These are phyloP conservation scores for Poeciliopsis paucimaculata DNA, from an alignment of 2,797 vertebrate genomes.

Conservation along the genomic window DNA sequence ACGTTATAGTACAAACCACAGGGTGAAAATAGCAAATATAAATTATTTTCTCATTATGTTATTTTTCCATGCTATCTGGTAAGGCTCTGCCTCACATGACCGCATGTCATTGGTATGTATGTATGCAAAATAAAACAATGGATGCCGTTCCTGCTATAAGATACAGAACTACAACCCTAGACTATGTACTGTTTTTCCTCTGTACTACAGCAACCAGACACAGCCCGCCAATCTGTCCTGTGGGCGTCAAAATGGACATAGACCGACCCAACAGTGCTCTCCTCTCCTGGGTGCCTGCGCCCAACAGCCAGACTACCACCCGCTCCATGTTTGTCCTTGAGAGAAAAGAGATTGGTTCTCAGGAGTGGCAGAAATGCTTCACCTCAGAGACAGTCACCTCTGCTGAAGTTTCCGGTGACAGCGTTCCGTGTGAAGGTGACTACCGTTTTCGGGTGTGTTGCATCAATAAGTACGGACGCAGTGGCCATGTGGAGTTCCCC, in stretches of 20 bases:
- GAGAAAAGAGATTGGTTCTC: conserved; percentile 83
- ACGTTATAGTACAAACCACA: too few species aligned
- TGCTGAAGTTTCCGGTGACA: conserved; percentile 85
- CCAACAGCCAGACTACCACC: conserved; percentile 80
- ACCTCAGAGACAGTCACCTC: conserved; percentile 83
- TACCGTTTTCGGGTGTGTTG: conserved; percentile 90
- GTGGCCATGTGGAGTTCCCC: conserved; percentile 88
- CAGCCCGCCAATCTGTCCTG: conserved; percentile 84
- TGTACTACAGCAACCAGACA: conserved; percentile 83
- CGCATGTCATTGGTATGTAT: too few species aligned
- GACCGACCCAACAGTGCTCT: conserved; percentile 84
- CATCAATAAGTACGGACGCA: conserved; percentile 89
- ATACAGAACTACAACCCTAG: background rate
- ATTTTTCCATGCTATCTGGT: too few species aligned
- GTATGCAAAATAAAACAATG: background rate
- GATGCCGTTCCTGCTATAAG: background rate
- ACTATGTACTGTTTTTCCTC: background rate
- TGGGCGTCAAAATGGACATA: conserved; percentile 82
- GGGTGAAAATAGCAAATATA: too few species aligned
- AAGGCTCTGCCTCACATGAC: too few species aligned
- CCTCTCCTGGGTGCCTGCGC: conserved; percentile 86
- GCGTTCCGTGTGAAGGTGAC: conserved; percentile 84
- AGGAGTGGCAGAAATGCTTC: conserved; percentile 91
- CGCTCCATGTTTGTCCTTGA: conserved; percentile 88
- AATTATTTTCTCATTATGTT: too few species aligned